Conservation (phyloP, 2,888 invertebrate genomes). For the Tenthredo distinguenda region DNA sequence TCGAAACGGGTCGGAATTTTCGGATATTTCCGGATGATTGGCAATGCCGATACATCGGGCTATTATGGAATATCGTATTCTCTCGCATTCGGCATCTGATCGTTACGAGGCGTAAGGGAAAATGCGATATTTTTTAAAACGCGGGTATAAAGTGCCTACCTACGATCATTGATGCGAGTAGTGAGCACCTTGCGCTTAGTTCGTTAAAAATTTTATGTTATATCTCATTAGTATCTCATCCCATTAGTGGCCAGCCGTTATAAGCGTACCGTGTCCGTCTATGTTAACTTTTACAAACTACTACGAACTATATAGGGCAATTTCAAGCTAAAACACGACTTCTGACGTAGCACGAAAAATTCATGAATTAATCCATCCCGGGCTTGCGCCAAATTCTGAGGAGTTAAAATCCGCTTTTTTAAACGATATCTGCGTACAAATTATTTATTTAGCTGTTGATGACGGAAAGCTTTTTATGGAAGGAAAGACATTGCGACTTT, state of each 20-base stretch:
- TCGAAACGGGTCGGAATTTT: not conserved
- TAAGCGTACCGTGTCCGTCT: slow-evolving; percentile 15
- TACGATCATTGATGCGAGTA: not conserved
- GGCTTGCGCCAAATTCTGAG: not conserved
- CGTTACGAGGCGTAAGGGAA: not conserved
- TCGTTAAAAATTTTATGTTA: slow-evolving; percentile 29
- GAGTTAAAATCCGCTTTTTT: not conserved
- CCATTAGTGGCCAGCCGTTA: slow-evolving; percentile 17
- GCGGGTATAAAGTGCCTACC: not conserved
- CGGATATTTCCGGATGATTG: slow-evolving; percentile 7
- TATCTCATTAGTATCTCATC: slow-evolving; percentile 32
- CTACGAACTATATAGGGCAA: not conserved
- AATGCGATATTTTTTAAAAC: not conserved
- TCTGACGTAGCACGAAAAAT: not conserved
- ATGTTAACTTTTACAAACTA: slow-evolving; percentile 23
- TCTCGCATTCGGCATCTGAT: not conserved
- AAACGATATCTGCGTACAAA: not conserved
- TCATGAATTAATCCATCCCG: not conserved
- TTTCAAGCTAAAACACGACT: slow-evolving; percentile 5
- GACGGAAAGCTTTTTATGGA: not conserved
- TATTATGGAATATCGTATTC: slow-evolving; percentile 9
- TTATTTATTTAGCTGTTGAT: not conserved
- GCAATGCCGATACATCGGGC: slow-evolving; percentile 1
- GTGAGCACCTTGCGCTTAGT: not conserved
- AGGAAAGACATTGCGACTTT: not conserved